Percentiles rank a stretch among this genome's conserved stretches.
phyloP scores from a whole-genome alignment of 1,140 invertebrate species.

The Tachypleus tridentatus region DNA sequence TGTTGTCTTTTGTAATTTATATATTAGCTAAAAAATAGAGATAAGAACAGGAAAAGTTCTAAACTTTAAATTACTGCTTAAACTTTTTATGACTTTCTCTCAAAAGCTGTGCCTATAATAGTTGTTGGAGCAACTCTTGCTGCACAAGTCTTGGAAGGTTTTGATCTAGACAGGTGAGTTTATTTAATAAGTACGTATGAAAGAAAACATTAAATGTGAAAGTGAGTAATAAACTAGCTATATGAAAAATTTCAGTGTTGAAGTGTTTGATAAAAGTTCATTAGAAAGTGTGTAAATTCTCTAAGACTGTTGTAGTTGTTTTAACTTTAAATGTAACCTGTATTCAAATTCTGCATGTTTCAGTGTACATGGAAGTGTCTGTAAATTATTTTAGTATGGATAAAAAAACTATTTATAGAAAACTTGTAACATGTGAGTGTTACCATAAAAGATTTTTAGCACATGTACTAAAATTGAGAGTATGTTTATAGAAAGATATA shows the following conservation, averaged over 20 bases:
- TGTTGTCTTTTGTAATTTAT: no score
- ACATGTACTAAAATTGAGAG: no score
- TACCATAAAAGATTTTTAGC: no score
- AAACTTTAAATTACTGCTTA: no score
- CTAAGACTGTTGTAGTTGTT: background rate
- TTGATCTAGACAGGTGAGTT: conserved; percentile 16
- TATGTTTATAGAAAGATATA: no score
- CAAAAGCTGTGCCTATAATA: conserved; percentile 18
- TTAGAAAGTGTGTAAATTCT: no score
- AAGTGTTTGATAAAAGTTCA: background rate
- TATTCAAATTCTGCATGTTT: background rate
- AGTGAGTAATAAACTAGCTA: background rate
- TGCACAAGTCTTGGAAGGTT: conserved; percentile 18
- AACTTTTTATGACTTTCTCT: background rate
- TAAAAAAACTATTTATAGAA: no score
- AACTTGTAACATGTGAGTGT: no score
- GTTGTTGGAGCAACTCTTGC: conserved; percentile 19
- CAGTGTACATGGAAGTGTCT: background rate
- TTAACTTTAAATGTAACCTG: background rate
- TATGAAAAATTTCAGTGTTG: background rate
- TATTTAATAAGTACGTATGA: no score
- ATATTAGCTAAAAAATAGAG: no score
- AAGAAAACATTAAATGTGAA: background rate
- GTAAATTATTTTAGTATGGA: no score
- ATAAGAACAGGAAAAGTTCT: no score